A percentile compares a stretch with the other conserved stretches of the same genome.
Evolutionary conservation across 2,797 vertebrate species (phyloP).

Genomic region (Sylvilagus floridanus): DNA sequence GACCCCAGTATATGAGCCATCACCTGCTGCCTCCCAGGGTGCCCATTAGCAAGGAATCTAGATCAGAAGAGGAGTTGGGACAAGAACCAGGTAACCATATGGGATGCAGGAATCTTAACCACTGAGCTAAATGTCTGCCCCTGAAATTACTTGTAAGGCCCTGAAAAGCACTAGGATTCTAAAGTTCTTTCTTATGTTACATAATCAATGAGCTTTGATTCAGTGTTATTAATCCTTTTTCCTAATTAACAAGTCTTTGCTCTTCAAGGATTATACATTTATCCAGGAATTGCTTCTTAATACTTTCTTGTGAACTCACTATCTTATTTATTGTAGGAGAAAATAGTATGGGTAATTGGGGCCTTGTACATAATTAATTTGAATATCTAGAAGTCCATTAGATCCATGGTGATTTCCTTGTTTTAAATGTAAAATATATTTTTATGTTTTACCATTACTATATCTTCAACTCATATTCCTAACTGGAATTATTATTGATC

Average conservation of each 20-base stretch:
- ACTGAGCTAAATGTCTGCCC: too few relatives aligned
- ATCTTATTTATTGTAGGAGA: constrained; percentile 18
- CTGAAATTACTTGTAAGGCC: neutral
- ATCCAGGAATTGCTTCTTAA: constrained; percentile 41
- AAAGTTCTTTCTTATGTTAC: constrained; percentile 63
- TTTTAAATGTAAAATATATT: constrained; percentile 69
- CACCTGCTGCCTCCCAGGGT: too few relatives aligned
- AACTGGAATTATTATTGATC: constrained; percentile 73
- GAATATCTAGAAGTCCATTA: constrained; percentile 69
- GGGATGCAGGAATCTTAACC: too few relatives aligned
- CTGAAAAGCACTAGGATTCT: constrained; percentile 14
- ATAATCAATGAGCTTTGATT: constrained; percentile 73
- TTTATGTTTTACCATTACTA: neutral
- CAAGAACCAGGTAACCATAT: too few relatives aligned
- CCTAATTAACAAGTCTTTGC: constrained; percentile 64
- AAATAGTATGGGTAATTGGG: neutral
- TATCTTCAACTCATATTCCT: constrained; percentile 48
- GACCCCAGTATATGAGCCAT: too few relatives aligned
- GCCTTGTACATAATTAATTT: constrained; percentile 40
- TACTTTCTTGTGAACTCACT: constrained; percentile 4
- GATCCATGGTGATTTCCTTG: constrained; percentile 63
- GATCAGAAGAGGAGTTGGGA: too few relatives aligned
- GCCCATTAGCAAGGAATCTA: too few relatives aligned
- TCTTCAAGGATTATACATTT: constrained; percentile 74
- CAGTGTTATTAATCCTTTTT: constrained; percentile 72